phyloP scores from a whole-genome alignment of 2,113 vertebrate genomes.

The Oreochromis aureus region DNA sequence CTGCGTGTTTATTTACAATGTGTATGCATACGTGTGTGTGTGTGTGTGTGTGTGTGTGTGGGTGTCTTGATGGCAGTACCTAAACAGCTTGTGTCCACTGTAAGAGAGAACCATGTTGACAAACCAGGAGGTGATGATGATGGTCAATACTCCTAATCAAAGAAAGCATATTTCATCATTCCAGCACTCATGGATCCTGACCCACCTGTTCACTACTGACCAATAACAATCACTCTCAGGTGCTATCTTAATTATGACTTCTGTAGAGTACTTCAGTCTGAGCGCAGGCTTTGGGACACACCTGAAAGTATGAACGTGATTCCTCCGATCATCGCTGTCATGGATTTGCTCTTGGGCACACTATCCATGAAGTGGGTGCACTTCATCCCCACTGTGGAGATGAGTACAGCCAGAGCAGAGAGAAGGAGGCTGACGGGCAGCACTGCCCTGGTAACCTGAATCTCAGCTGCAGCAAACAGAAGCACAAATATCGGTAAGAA shows the following conservation, averaged over 20 bases:
- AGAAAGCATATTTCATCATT: not conserved
- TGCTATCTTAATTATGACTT: not conserved
- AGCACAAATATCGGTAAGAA: not conserved
- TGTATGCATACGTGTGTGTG: not conserved
- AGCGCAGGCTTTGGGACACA: conserved; percentile 42
- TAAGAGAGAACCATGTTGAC: conserved; percentile 71
- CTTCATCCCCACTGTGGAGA: conserved; percentile 83
- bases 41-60: not conserved
- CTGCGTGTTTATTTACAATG: not conserved
- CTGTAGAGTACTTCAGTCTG: not conserved
- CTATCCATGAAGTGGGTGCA: conserved; percentile 86
- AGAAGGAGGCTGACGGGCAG: conserved; percentile 82
- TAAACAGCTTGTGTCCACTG: not conserved
- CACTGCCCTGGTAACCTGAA: conserved; percentile 82
- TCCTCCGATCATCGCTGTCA: conserved; percentile 77
- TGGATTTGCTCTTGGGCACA: conserved; percentile 73
- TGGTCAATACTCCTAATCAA: conserved; percentile 73
- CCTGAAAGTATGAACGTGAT: conserved; percentile 80
- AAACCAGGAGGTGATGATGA: conserved; percentile 86
- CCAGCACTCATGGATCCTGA: not conserved
- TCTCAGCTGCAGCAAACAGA: conserved; percentile 58
- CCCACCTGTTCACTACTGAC: not conserved
- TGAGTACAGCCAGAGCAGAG: conserved; percentile 72
- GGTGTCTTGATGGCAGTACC: not conserved
- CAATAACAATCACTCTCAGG: not conserved